Conservation (phyloP, 1,140 invertebrate genomes). For the Fopius arisanus region DNA sequence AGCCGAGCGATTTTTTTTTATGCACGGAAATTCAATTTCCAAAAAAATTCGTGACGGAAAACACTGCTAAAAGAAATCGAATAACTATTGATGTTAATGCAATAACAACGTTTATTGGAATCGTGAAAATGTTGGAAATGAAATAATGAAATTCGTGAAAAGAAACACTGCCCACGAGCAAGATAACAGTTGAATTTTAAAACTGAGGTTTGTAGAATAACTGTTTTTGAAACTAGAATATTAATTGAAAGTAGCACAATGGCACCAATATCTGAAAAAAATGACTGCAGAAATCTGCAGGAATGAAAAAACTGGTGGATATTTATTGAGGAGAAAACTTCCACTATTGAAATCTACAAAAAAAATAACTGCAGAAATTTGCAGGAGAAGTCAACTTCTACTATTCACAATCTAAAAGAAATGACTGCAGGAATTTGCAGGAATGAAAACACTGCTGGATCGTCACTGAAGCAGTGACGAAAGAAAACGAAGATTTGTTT, state of each 20-base stretch:
- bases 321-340: background rate
- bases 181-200: no score
- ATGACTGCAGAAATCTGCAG: background rate
- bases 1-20: no score
- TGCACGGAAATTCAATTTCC: no score
- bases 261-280: background rate
- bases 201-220: no score
- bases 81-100: no score
- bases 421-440: background rate
- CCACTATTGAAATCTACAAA: background rate
- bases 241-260: background rate
- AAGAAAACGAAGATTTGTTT: background rate
- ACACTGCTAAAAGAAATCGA: no score
- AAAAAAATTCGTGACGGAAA: no score
- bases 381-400: background rate
- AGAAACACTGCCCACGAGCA: no score
- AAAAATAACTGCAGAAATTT: background rate
- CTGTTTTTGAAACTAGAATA: no score
- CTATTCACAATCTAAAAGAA: background rate
- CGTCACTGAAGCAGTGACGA: background rate
- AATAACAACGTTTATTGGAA: no score
- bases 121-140: no score
- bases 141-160: no score
- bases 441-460: background rate
- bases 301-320: background rate